Evolutionary conservation across 2,888 invertebrate genomes (phyloP).

Genomic region (Campaea margaritaria): DNA sequence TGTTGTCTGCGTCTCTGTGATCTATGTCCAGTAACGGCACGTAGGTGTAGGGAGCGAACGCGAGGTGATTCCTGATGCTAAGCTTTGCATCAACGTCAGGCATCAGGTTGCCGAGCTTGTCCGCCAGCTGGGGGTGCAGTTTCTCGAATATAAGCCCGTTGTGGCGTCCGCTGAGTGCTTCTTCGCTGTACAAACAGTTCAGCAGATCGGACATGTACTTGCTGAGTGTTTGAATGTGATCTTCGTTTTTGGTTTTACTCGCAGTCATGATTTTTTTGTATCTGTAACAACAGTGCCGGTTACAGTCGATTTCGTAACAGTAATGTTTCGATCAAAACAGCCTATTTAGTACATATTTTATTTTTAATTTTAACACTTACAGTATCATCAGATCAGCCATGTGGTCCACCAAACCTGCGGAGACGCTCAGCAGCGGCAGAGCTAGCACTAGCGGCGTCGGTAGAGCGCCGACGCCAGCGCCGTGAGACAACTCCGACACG

Average conservation of each 20-base stretch:
- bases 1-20: slow-evolving; percentile 56
- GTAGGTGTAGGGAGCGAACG: slow-evolving; percentile 70
- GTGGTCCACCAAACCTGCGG: slow-evolving; percentile 57
- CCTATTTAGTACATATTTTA: too few species aligned
- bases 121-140: slow-evolving; percentile 62
- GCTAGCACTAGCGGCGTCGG: slow-evolving; percentile 45
- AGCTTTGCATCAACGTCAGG: slow-evolving; percentile 64
- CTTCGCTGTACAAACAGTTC: slow-evolving; percentile 70
- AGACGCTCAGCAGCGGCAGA: slow-evolving; percentile 48
- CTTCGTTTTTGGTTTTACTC: slow-evolving; percentile 47
- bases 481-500: slow-evolving; percentile 27
- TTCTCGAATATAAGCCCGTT: slow-evolving; percentile 64
- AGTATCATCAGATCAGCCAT: slow-evolving; percentile 59
- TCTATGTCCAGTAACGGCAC: slow-evolving; percentile 51
- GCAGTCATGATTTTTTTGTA: slow-evolving; percentile 65
- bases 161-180: slow-evolving; percentile 53
- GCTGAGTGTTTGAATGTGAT: slow-evolving; percentile 56
- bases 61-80: slow-evolving; percentile 70
- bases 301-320: neutral
- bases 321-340: too few species aligned
- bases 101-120: slow-evolving; percentile 58
- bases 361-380: slow-evolving; percentile 54
- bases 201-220: slow-evolving; percentile 65
- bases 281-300: slow-evolving; percentile 45
- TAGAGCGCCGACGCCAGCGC: slow-evolving; percentile 17